Conservation (phyloP, 2,113 vertebrate species). For the Oryzias javanicus region DNA sequence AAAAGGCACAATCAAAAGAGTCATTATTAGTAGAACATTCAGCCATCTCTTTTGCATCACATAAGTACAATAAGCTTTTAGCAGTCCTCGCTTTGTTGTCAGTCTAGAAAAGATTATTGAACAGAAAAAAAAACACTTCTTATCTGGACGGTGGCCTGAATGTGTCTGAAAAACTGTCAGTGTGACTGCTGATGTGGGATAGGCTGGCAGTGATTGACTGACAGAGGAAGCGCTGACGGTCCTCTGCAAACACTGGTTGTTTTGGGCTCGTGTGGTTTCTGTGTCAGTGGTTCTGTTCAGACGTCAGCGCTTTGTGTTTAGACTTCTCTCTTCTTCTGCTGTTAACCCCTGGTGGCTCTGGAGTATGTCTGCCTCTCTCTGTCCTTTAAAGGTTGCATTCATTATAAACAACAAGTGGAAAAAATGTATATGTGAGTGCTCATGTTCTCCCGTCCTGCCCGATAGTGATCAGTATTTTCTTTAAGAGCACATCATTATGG, state of each 20-base stretch:
- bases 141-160: background rate
- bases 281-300: constrained; percentile 44
- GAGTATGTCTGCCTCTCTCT: constrained; percentile 61
- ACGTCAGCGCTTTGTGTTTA: constrained; percentile 68
- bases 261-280: constrained; percentile 21
- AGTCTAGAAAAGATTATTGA: too few relatives aligned
- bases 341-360: constrained; percentile 73
- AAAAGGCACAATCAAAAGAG: too few relatives aligned
- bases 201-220: constrained; percentile 4
- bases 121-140: too few relatives aligned
- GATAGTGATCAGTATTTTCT: constrained; percentile 33
- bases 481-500: constrained; percentile 10
- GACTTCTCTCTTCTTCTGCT: constrained; percentile 46
- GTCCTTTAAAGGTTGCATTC: constrained; percentile 76
- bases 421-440: constrained; percentile 33
- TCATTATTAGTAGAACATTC: too few relatives aligned
- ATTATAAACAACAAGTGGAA: constrained; percentile 34
- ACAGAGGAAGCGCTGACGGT: constrained; percentile 7
- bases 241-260: background rate
- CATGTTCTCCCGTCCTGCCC: constrained; percentile 47
- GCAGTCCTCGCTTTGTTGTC: too few relatives aligned
- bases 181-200: constrained; percentile 2
- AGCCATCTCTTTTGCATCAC: too few relatives aligned
- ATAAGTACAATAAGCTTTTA: too few relatives aligned
- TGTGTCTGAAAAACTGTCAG: background rate